phyloP scores from a whole-genome alignment of 2,797 vertebrate genomes.

The Coluber constrictor region DNA sequence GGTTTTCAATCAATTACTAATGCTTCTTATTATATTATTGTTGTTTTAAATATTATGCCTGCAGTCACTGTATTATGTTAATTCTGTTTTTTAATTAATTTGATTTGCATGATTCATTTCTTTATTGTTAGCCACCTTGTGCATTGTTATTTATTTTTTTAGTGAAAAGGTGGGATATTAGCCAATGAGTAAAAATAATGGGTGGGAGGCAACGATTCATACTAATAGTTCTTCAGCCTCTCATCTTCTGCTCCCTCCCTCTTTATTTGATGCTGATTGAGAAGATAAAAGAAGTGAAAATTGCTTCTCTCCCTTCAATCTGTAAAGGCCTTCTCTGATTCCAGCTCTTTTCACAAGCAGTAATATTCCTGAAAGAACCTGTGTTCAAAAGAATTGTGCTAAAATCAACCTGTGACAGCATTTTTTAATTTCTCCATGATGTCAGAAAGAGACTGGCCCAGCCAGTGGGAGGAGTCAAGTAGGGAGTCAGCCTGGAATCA shows the following conservation, averaged over 20 bases:
- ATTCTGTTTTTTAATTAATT: background rate
- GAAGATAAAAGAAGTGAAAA: background rate
- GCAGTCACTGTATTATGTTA: background rate
- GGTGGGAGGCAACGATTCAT: background rate
- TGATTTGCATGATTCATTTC: background rate
- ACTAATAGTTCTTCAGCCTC: background rate
- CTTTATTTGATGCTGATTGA: background rate
- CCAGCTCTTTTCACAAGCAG: background rate
- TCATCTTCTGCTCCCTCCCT: background rate
- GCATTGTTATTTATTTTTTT: background rate
- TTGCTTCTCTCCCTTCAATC: background rate
- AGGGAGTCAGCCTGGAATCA: background rate
- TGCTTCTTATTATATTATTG: background rate
- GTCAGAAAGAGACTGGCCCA: background rate
- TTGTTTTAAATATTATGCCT: background rate
- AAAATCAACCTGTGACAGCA: background rate
- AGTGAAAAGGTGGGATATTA: background rate
- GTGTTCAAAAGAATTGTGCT: background rate
- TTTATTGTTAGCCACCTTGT: background rate
- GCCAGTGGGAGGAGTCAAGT: background rate
- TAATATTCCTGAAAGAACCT: background rate
- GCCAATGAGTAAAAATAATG: background rate
- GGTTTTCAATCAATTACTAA: background rate
- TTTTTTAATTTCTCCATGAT: background rate
- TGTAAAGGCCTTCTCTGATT: background rate